Evolutionary conservation across 2,797 vertebrate species (phyloP), one percentile per base, ranked within the genome.

Genomic region (Telmatherina bonti): DNA sequence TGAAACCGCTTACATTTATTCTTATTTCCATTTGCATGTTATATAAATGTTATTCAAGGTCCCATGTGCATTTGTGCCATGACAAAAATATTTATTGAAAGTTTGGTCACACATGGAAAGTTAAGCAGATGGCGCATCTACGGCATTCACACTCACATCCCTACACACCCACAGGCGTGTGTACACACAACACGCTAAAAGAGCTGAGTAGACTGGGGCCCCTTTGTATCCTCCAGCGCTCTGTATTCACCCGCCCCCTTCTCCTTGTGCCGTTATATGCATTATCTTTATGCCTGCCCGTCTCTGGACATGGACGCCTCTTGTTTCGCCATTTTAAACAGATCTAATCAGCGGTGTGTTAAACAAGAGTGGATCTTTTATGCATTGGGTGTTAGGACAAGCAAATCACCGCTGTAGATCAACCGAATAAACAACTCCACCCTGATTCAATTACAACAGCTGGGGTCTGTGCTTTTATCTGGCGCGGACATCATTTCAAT

Each of bases 401-500:
- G 96, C 82, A 90, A 95, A 95, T 96, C 93, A 92, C 89, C 22
- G 89, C 96, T 95, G 96, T 95, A 95, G 96, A 96, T 95, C 96
- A 95, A 94, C 82, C 94, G 94, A 97, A 96, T 97, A 97, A 98
- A 98, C 97, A 97, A 95, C 96, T 94, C 85, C 52, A 92, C 88
- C 89, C 96, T 96, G 95, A 97, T 98, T 97, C 97, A 97, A 97
- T 99, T 97, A 97, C 97, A 96, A 94, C 91, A 95, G 91, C 85
- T 93, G 93, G 94, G 93, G 94, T 91, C 85, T 92, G 88, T 87
- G 88, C 95, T 96, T 97, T 97, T 98, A 98, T 99, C 97, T 96
- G 94, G 88, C 79, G 56, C 86, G 96, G 96, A 97, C 97, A 99
- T 99, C 97, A 96, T 97, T 98, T 99, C 97, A 97, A 99, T 99